Evolutionary conservation across 2,888 invertebrate genomes (phyloP), one percentile per base, ranked within the genome.

Genomic region (Hydroisotoma schaefferi): DNA sequence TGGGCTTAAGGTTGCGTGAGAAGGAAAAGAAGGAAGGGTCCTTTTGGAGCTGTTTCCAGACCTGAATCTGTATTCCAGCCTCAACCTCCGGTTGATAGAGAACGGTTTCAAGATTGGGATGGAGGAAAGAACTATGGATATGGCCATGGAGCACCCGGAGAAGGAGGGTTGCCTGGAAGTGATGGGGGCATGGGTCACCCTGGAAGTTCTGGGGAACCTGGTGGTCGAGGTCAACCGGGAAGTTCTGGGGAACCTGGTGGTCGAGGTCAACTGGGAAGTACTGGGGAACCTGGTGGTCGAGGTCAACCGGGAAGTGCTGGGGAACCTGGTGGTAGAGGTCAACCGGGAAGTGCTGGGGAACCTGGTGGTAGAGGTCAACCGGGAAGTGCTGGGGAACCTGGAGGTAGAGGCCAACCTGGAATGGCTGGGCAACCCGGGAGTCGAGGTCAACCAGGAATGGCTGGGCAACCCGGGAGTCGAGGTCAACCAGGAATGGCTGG

Each of bases 1-100:
- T 8, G 8, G 33, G 15, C 18, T 47, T 2, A 20, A 63, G 67
- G 67, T n/a, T 67, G 67, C 26, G 20, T 63, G 2, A 46, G 57
- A 52, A 58, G 57, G 37, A 18, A 57, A 40, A 44, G 63, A n/a
- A 57, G 53, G 20, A 18, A 52, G 37, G 54, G 57, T 4, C 57
- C 51, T 33, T 27, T 40, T 2, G 54, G 55, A 23, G 51, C 27
- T 10, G 28, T 22, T 49, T 48, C 8, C 44, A 57, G 55, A 29
- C 40, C 28, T 25, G 51, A 43, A 1, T 18, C 18, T 15, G 28
- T 33, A 33, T 38, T n/a, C 20, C 33, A 25, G 49, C 55, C n/a
- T n/a, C 37, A 3, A 38, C 18, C 18, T 28, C 23, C 6, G 46
- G 53, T 2, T 26, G 5, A 25, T 51, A 2, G 23, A 22, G 3